Conservation (phyloP, 2,113 vertebrate genomes). For the Opisthocomus hoazin region DNA sequence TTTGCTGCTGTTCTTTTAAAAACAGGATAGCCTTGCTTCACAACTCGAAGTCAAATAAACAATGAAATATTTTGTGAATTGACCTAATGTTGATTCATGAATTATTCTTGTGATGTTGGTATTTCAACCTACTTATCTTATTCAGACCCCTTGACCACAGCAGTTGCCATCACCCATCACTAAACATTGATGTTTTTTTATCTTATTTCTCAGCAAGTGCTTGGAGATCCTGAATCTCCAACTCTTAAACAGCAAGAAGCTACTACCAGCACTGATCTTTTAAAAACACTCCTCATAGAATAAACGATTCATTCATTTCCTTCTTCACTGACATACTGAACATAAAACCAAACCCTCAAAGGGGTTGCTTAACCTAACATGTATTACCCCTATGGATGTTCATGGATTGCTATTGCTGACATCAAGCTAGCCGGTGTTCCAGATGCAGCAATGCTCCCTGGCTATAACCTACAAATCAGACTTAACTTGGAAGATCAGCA, state of each 20-base stretch:
- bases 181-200: background rate
- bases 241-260: background rate
- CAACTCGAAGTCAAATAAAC: background rate
- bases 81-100: background rate
- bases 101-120: background rate
- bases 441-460: fast-evolving
- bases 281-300: background rate
- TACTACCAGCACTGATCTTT: background rate
- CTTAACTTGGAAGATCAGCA: background rate
- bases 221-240: background rate
- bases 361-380: background rate
- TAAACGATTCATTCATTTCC: background rate
- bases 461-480: background rate
- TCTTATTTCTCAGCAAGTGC: background rate
- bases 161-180: background rate
- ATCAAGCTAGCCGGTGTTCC: background rate
- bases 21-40: background rate
- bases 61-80: background rate
- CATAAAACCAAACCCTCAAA: background rate
- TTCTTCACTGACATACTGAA: background rate
- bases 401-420: background rate
- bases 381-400: background rate
- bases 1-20: background rate
- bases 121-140: background rate
- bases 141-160: background rate